Conservation (phyloP, 1,140 invertebrate genomes). For the Drosophila miranda region DNA sequence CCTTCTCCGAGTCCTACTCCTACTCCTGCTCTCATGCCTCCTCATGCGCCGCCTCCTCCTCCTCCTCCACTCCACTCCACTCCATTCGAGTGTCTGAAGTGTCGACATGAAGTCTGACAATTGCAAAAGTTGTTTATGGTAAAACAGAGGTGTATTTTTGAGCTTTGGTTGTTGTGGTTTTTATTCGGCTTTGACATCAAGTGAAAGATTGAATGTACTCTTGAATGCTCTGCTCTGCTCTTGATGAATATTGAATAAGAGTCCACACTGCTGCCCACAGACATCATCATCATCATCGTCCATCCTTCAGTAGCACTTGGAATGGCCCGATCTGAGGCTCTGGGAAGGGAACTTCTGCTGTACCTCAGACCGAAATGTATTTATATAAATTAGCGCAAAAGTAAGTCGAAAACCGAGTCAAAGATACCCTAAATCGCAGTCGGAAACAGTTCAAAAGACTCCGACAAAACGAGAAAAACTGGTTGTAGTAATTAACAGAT, state of each 20-base stretch:
- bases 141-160: conserved; percentile 8
- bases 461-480: too few species aligned
- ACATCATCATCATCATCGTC: neutral
- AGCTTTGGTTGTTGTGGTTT: conserved; percentile 20
- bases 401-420: neutral
- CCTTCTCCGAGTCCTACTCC: neutral
- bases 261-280: conserved; percentile 1
- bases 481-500: too few species aligned
- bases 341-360: too few species aligned
- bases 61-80: neutral
- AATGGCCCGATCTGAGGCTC: too few species aligned
- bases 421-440: too few species aligned
- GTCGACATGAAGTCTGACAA: conserved; percentile 77
- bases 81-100: conserved; percentile 57
- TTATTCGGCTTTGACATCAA: conserved; percentile 26
- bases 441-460: too few species aligned
- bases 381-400: conserved; percentile 75
- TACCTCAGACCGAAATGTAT: conserved; percentile 30
- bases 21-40: too few species aligned
- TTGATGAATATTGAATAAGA: conserved; percentile 12
- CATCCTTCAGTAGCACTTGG: too few species aligned
- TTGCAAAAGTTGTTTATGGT: conserved; percentile 60
- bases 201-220: conserved; percentile 23
- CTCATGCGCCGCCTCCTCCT: too few species aligned
- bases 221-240: conserved; percentile 23